phyloP scores from a whole-genome alignment of 2,888 invertebrate species.

The Mactromeris polynyma region DNA sequence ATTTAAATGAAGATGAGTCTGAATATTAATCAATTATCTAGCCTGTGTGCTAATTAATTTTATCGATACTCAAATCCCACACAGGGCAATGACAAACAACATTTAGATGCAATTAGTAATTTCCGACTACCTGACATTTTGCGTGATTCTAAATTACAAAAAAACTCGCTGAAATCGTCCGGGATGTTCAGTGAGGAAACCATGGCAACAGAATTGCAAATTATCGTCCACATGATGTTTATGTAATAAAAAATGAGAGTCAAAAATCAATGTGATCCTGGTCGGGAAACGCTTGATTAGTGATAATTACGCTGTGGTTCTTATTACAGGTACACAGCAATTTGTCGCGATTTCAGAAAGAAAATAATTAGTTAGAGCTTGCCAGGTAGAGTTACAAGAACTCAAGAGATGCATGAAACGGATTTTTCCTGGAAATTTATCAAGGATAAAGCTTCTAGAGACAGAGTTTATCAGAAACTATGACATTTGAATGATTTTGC shows the following conservation, averaged over 20 bases:
- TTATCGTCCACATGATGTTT: conserved; percentile 42
- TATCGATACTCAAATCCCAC: conserved; percentile 17
- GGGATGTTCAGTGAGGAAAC: conserved; percentile 54
- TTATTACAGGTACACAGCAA: conserved; percentile 45
- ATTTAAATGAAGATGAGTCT: not conserved
- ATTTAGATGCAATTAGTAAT: conserved; percentile 24
- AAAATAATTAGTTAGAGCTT: conserved; percentile 37
- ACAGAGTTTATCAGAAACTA: too few relatives aligned
- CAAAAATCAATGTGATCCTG: conserved; percentile 49
- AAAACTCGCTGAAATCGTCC: conserved; percentile 57
- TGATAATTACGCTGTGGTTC: conserved; percentile 36
- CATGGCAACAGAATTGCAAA: conserved; percentile 61
- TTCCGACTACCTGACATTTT: conserved; percentile 39
- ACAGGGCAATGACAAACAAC: conserved; percentile 13
- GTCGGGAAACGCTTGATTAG: conserved; percentile 38
- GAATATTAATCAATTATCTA: not conserved
- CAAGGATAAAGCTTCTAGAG: not conserved
- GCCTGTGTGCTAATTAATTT: not conserved
- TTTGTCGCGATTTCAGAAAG: conserved; percentile 28
- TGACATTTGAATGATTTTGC: too few relatives aligned
- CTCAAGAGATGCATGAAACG: not conserved
- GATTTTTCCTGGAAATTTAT: not conserved
- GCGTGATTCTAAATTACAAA: conserved; percentile 44
- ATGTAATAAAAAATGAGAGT: conserved; percentile 40
- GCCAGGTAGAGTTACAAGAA: conserved; percentile 28